Conservation (phyloP, 2,797 vertebrate genomes). For the Hylomyscus alleni region DNA sequence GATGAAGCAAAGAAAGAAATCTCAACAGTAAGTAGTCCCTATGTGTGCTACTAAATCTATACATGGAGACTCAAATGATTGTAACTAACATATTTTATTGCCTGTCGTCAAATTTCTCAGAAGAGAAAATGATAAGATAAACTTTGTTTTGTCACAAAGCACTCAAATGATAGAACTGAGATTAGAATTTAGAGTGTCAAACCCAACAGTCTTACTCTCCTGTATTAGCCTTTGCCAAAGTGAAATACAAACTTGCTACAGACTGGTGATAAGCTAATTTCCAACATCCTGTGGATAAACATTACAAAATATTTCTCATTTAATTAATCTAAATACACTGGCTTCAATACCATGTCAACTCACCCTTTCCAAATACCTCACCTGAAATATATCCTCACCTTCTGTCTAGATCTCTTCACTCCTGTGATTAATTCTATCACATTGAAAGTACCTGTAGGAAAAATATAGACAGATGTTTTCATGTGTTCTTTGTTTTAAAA, state of each 20-base stretch:
- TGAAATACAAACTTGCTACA: rapidly evolving
- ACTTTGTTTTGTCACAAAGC: neutral
- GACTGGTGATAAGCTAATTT: neutral
- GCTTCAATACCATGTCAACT: rapidly evolving
- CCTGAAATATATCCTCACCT: rapidly evolving
- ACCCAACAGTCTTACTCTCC: neutral
- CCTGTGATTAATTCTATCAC: neutral
- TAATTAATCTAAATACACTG: neutral
- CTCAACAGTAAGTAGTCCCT: neutral
- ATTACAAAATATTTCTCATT: neutral
- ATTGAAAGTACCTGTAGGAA: rapidly evolving
- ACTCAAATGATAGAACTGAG: neutral
- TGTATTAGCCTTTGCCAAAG: rapidly evolving
- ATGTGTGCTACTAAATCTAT: neutral
- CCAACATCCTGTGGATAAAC: rapidly evolving
- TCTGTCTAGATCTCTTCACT: neutral
- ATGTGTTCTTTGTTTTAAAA: neutral
- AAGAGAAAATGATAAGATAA: neutral
- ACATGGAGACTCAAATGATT: neutral
- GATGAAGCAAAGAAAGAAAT: neutral
- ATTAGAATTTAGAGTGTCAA: neutral
- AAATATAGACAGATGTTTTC: neutral
- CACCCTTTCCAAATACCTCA: neutral
- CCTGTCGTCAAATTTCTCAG: neutral
- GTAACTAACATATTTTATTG: neutral